Percentiles rank a stretch among this genome's conserved stretches.
These are phyloP conservation scores for Psittacula derbiana DNA, from an alignment of 2,797 vertebrate species.

Conservation along the genomic window DNA sequence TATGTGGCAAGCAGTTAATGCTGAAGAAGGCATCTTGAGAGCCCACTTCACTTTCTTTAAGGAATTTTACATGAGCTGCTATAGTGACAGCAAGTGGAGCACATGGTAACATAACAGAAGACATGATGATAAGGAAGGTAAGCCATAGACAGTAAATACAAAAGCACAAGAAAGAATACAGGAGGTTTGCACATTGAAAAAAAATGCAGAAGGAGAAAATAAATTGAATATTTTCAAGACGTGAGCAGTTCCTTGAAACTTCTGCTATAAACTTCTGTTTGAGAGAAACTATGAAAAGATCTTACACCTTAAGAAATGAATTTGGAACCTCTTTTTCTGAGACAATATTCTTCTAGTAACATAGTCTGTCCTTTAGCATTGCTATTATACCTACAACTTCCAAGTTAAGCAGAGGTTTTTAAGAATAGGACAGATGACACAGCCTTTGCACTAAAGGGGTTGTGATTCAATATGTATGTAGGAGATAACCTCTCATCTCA, in stretches of 20 bases:
- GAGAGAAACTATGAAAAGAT: background rate
- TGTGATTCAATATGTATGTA: background rate
- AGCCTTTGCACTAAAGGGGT: background rate
- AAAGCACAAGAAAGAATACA: background rate
- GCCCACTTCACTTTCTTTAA: background rate
- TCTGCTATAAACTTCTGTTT: background rate
- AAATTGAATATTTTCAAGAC: background rate
- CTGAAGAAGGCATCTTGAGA: background rate
- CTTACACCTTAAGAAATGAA: background rate
- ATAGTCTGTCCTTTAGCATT: background rate
- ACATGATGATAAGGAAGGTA: background rate
- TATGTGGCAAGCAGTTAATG: background rate
- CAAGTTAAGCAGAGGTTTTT: background rate
- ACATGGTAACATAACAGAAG: background rate
- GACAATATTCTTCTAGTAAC: background rate
- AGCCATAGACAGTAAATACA: background rate
- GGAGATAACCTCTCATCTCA: background rate
- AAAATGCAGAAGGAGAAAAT: background rate
- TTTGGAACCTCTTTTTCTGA: background rate
- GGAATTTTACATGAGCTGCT: background rate
- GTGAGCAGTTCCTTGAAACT: background rate
- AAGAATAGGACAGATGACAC: background rate
- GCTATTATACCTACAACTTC: background rate
- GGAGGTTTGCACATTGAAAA: background rate
- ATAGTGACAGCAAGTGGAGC: background rate